phyloP scores from a whole-genome alignment of 2,797 vertebrate species.

The Sarcoramphus papa region DNA sequence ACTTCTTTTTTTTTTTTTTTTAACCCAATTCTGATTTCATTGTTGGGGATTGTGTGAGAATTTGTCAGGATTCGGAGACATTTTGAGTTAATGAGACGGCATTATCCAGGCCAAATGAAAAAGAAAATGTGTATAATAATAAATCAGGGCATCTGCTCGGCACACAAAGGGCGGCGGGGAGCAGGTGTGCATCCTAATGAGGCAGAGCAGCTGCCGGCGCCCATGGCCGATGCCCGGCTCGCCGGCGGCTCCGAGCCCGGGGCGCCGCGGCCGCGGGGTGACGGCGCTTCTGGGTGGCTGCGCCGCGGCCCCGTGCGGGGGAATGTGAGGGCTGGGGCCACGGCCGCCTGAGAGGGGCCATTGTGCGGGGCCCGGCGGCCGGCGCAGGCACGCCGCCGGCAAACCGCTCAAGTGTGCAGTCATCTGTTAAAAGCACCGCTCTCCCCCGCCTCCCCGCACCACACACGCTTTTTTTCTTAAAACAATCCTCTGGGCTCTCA shows the following conservation, averaged over 20 bases:
- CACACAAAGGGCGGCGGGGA: slow-evolving; percentile 82
- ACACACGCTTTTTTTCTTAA: not conserved
- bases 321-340: not conserved
- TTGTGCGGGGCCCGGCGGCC: slow-evolving; percentile 70
- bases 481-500: not conserved
- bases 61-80: slow-evolving; percentile 47
- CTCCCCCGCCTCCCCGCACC: not conserved
- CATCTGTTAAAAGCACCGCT: slow-evolving; percentile 69
- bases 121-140: slow-evolving; percentile 68
- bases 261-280: slow-evolving; percentile 51
- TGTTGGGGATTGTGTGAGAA: slow-evolving; percentile 46
- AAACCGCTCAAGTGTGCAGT: slow-evolving; percentile 67
- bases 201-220: slow-evolving; percentile 82
- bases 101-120: slow-evolving; percentile 58
- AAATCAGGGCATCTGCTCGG: slow-evolving; percentile 80
- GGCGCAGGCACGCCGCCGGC: slow-evolving; percentile 62
- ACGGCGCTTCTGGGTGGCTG: slow-evolving; percentile 58
- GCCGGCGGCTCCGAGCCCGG: slow-evolving; percentile 53
- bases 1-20: not conserved
- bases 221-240: slow-evolving; percentile 50
- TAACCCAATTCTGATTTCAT: slow-evolving; percentile 12
- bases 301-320: not conserved
- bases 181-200: slow-evolving; percentile 94
- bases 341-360: slow-evolving; percentile 70
- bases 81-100: slow-evolving; percentile 56